Evolutionary conservation across 2,797 vertebrate genomes (phyloP).

Genomic region (Capromys pilorides): DNA sequence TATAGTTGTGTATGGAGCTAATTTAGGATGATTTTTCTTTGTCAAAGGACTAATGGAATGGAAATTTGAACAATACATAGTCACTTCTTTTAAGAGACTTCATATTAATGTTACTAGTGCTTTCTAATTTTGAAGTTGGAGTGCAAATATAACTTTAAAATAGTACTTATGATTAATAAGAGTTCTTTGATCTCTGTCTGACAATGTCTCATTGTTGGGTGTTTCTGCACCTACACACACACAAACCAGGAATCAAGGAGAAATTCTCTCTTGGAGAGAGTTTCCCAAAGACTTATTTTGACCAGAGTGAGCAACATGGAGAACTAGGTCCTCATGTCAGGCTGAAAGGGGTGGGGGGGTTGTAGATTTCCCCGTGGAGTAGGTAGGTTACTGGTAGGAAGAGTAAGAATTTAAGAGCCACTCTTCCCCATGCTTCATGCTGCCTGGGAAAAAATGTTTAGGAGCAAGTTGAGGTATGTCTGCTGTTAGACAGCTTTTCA

Average conservation of each 20-base stretch:
- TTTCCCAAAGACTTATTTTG: slow-evolving; percentile 46
- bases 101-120: slow-evolving; percentile 48
- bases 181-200: slow-evolving; percentile 53
- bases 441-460: neutral
- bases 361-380: neutral
- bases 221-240: neutral
- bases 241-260: slow-evolving; percentile 13
- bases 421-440: neutral
- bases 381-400: neutral
- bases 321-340: neutral
- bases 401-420: neutral
- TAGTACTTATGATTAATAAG: slow-evolving; percentile 52
- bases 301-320: neutral
- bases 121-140: slow-evolving; percentile 59
- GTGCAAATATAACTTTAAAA: slow-evolving; percentile 52
- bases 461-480: neutral
- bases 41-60: slow-evolving; percentile 38
- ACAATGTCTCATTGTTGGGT: slow-evolving; percentile 40
- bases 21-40: slow-evolving; percentile 46
- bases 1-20: neutral
- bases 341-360: neutral
- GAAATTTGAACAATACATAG: slow-evolving; percentile 56
- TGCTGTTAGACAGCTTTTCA: neutral
- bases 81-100: slow-evolving; percentile 51
- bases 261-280: neutral